Conservation (phyloP, 2,797 vertebrate species). For the Nannoperca australis region DNA sequence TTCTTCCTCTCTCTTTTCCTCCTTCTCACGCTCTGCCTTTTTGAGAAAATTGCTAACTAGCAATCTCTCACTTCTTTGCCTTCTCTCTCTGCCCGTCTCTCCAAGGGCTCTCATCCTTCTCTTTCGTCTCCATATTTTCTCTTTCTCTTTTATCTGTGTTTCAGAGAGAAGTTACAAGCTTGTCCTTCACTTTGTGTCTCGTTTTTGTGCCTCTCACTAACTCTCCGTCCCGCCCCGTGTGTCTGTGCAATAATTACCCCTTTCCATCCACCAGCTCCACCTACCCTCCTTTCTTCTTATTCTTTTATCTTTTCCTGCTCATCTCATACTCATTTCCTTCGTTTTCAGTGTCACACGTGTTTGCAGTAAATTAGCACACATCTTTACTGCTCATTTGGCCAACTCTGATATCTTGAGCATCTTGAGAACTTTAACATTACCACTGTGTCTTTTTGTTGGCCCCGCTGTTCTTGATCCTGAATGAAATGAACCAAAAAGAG, state of each 20-base stretch:
- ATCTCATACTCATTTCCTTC: constrained; percentile 18
- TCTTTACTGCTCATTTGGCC: constrained; percentile 14
- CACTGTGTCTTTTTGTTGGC: background rate
- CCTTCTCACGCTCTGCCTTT: constrained; percentile 56
- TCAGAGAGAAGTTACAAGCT: constrained; percentile 42
- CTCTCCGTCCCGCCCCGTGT: background rate
- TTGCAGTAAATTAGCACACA: constrained; percentile 1
- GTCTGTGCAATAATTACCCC: constrained; percentile 43
- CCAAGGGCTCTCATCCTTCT: constrained; percentile 34
- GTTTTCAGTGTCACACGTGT: constrained; percentile 2
- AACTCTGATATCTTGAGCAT: constrained; percentile 6
- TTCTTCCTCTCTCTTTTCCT: constrained; percentile 33
- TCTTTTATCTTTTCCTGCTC: constrained; percentile 32
- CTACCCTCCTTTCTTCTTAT: background rate
- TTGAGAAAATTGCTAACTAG: constrained; percentile 63
- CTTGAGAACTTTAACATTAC: background rate
- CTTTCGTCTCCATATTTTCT: constrained; percentile 36
- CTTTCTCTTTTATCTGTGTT: constrained; percentile 45
- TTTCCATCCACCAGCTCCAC: constrained; percentile 29
- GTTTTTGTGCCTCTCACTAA: constrained; percentile 1
- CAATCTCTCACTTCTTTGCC: constrained; percentile 47
- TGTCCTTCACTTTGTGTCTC: constrained; percentile 54
- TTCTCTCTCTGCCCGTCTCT: constrained; percentile 36
- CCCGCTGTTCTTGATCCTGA: background rate
- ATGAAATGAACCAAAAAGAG: constrained; percentile 6